phyloP scores from a whole-genome alignment of 2,797 vertebrate genomes.

The Hafferia zeledoni region DNA sequence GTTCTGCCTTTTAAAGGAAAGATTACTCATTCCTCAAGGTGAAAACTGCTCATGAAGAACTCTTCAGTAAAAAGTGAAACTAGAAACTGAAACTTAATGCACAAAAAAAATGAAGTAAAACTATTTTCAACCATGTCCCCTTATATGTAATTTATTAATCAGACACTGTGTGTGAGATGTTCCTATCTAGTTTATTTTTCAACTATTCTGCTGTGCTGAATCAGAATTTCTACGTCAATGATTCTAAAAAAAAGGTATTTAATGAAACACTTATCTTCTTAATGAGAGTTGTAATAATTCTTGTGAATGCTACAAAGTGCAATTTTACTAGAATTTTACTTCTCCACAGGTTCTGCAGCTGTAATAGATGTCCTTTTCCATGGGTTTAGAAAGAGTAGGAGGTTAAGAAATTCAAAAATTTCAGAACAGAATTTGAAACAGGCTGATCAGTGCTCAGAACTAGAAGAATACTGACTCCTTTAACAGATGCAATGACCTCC shows the following conservation, averaged over 20 bases:
- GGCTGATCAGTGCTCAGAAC: not conserved
- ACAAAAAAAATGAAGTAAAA: not conserved
- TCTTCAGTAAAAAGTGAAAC: not conserved
- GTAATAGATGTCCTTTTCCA: not conserved
- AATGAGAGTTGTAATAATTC: not conserved
- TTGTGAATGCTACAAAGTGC: not conserved
- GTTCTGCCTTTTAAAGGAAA: not conserved
- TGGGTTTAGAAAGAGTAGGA: not conserved
- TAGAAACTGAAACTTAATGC: not conserved
- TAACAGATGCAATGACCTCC: not conserved
- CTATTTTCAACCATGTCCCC: not conserved
- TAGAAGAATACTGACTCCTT: not conserved
- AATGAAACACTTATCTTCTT: not conserved
- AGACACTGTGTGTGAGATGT: not conserved
- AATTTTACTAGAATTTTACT: not conserved
- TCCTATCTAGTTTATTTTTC: not conserved
- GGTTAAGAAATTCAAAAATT: not conserved
- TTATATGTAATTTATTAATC: not conserved
- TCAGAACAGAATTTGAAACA: not conserved
- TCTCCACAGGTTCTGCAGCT: not conserved
- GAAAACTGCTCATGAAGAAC: not conserved
- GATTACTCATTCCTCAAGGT: not conserved
- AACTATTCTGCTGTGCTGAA: not conserved
- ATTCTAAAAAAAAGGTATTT: not conserved
- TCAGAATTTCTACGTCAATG: conserved; percentile 9